phyloP scores from a whole-genome alignment of 2,797 vertebrate genomes.

The Falco berigora region DNA sequence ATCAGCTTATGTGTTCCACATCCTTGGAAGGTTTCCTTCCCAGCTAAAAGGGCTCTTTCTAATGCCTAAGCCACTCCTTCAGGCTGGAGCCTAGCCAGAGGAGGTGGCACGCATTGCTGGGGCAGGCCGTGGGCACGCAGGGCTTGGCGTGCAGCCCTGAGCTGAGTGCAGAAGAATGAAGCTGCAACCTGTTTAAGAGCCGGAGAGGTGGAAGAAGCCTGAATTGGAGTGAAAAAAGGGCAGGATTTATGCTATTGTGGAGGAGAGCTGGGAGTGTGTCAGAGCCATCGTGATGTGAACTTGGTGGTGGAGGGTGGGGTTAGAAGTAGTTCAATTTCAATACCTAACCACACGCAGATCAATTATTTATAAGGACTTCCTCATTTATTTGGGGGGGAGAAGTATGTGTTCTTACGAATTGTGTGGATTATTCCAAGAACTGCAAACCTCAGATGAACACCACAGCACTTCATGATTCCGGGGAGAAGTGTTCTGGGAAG shows the following conservation, averaged over 20 bases:
- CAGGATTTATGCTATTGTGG: neutral
- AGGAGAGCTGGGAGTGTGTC: neutral
- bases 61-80: neutral
- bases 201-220: neutral
- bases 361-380: constrained; percentile 1
- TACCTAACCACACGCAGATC: neutral
- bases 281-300: neutral
- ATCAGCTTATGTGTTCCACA: neutral
- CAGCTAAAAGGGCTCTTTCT: constrained; percentile 17
- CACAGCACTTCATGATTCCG: neutral
- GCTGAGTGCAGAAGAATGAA: neutral
- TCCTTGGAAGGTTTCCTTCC: constrained; percentile 14
- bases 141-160: neutral
- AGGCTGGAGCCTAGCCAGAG: neutral
- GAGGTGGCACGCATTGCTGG: neutral
- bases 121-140: neutral
- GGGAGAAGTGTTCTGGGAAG: constrained; percentile 25
- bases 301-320: neutral
- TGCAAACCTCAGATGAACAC: constrained; percentile 6
- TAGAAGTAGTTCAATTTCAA: neutral
- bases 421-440: constrained; percentile 28
- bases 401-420: neutral
- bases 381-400: neutral
- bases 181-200: neutral
- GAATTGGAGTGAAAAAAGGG: neutral